Conservation (phyloP, 2,113 vertebrate species). For the Pholis gunnellus region DNA sequence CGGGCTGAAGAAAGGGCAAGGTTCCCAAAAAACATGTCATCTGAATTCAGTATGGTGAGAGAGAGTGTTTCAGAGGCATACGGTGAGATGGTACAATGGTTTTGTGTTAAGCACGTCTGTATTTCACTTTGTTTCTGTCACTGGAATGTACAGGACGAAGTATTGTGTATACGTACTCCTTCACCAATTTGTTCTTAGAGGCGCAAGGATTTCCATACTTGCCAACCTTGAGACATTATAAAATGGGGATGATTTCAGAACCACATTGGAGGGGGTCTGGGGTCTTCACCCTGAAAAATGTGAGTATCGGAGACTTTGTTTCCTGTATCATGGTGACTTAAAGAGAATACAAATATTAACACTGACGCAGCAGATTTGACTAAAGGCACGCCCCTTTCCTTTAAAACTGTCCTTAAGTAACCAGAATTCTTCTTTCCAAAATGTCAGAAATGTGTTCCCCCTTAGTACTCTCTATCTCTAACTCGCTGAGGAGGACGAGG, state of each 20-base stretch:
- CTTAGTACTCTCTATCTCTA: not conserved
- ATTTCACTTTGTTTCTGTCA: not conserved
- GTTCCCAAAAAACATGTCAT: constrained; percentile 42
- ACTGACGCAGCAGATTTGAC: not conserved
- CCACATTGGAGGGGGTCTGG: not conserved
- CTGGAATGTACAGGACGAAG: not conserved
- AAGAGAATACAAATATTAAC: not conserved
- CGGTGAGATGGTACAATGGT: constrained; percentile 20
- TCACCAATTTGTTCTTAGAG: constrained; percentile 9
- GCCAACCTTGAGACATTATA: not conserved
- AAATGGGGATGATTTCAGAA: not conserved
- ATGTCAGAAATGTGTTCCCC: not conserved
- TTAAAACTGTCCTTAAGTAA: not conserved
- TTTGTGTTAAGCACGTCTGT: constrained; percentile 19
- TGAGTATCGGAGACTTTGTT: too few species aligned
- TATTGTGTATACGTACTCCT: constrained; percentile 16
- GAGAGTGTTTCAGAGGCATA: not conserved
- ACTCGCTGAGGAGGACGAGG: too few species aligned
- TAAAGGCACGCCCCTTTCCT: not conserved
- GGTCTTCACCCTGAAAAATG: not conserved
- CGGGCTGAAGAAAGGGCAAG: constrained; percentile 21
- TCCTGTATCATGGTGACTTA: not conserved
- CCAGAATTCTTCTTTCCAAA: not conserved
- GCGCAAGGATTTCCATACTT: not conserved
- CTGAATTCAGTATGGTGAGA: constrained; percentile 28